These are phyloP conservation scores for Anastrepha obliqua DNA, from an alignment of 1,140 invertebrate genomes.

Conservation along the genomic window DNA sequence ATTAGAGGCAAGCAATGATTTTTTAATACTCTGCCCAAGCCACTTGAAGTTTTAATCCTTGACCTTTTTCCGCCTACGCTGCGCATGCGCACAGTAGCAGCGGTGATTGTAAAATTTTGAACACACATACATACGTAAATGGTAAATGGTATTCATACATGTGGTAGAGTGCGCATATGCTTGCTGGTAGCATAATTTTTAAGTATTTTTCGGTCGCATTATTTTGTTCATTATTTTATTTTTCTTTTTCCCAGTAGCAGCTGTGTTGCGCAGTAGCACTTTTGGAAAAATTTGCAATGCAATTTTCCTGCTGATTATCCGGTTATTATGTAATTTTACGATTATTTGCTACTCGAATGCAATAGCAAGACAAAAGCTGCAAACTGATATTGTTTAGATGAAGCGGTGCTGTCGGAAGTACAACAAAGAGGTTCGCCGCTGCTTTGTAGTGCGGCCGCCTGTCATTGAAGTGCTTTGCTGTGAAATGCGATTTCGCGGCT, in stretches of 20 bases:
- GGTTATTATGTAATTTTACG: slow-evolving; percentile 53
- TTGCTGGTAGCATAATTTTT: background rate
- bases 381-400: background rate
- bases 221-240: background rate
- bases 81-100: background rate
- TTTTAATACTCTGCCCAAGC: slow-evolving; percentile 23
- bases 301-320: slow-evolving; percentile 34
- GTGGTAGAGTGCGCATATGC: background rate
- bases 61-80: slow-evolving; percentile 26
- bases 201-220: background rate
- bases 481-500: background rate
- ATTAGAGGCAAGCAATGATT: slow-evolving; percentile 7
- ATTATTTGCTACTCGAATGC: slow-evolving; percentile 9
- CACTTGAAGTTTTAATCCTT: slow-evolving; percentile 31
- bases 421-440: background rate
- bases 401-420: background rate
- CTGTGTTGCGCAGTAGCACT: background rate
- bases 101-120: background rate
- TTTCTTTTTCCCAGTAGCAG: background rate
- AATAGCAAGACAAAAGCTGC: background rate
- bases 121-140: background rate
- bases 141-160: background rate
- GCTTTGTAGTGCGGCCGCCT: slow-evolving; percentile 14
- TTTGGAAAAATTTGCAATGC: background rate
- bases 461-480: slow-evolving; percentile 17